Percentiles rank a stretch among this genome's conserved stretches.
Evolutionary conservation across 2,113 vertebrate genomes (phyloP).

Genomic region (Rissa tridactyla): DNA sequence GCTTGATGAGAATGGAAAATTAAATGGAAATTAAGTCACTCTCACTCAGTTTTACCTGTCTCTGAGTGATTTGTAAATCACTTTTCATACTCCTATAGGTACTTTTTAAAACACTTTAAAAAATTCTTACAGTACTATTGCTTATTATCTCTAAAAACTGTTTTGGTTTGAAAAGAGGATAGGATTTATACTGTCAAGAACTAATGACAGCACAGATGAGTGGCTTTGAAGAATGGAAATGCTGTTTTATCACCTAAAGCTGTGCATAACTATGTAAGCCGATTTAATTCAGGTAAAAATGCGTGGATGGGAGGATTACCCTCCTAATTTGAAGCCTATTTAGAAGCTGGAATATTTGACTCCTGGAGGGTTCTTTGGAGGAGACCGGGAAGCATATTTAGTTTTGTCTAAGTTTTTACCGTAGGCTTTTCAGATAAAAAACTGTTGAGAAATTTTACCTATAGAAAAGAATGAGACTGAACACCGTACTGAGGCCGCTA

Average conservation of each 20-base stretch:
- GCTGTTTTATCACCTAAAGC: conserved; percentile 14
- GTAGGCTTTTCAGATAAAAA: background rate
- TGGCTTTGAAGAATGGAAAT: conserved; percentile 13
- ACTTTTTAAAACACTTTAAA: background rate
- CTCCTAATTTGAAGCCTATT: background rate
- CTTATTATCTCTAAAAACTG: background rate
- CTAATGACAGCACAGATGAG: background rate
- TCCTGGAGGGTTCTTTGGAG: background rate
- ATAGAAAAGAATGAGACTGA: background rate
- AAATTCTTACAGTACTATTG: background rate
- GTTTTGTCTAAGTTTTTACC: background rate
- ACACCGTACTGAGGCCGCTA: background rate
- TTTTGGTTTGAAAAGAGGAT: conserved; percentile 1
- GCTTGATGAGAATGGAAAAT: conserved; percentile 24
- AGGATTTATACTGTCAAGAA: background rate
- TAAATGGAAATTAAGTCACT: conserved; percentile 11
- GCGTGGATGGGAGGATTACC: background rate
- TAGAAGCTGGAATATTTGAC: background rate
- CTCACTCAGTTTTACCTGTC: background rate
- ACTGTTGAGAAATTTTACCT: background rate
- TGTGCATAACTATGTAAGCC: background rate
- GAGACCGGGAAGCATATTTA: background rate
- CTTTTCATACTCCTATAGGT: background rate
- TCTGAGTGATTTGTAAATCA: background rate
- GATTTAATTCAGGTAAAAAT: conserved; percentile 4